phyloP scores from a whole-genome alignment of 1,140 invertebrate genomes.

The Ips nitidus region DNA sequence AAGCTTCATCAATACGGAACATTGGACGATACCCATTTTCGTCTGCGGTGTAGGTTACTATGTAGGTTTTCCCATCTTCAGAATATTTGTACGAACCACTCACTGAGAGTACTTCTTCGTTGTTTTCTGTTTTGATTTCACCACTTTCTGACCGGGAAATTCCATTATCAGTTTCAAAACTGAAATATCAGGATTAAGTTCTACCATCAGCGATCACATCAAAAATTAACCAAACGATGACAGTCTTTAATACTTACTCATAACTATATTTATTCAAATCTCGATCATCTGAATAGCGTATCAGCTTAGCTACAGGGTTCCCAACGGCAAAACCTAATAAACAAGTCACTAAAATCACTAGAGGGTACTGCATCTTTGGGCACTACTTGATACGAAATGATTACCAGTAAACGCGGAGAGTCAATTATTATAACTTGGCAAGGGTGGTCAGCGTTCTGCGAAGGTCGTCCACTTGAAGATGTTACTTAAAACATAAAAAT shows the following conservation, averaged over 20 bases:
- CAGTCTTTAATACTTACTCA: neutral
- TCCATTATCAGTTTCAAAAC: slow-evolving; percentile 3
- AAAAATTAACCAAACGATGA: too few species aligned
- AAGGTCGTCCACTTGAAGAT: too few species aligned
- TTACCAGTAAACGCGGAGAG: too few species aligned
- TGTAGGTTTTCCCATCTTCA: neutral
- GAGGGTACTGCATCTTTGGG: too few species aligned
- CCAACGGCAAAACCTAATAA: too few species aligned
- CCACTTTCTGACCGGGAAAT: neutral
- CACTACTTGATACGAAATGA: too few species aligned
- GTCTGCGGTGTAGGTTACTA: neutral
- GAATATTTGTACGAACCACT: neutral
- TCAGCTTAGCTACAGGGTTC: neutral
- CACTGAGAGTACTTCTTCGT: neutral
- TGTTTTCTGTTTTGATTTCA: neutral
- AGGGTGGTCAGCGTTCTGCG: too few species aligned
- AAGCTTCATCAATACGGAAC: neutral
- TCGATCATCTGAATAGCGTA: neutral
- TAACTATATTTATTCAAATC: neutral
- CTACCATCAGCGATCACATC: neutral
- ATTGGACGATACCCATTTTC: neutral
- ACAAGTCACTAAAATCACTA: too few species aligned
- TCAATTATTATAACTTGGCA: too few species aligned
- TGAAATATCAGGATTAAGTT: neutral
- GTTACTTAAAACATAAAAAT: too few species aligned